Evolutionary conservation across 2,888 invertebrate genomes (phyloP), one percentile per base, ranked within the genome.

Genomic region (Calameuta pallipes): DNA sequence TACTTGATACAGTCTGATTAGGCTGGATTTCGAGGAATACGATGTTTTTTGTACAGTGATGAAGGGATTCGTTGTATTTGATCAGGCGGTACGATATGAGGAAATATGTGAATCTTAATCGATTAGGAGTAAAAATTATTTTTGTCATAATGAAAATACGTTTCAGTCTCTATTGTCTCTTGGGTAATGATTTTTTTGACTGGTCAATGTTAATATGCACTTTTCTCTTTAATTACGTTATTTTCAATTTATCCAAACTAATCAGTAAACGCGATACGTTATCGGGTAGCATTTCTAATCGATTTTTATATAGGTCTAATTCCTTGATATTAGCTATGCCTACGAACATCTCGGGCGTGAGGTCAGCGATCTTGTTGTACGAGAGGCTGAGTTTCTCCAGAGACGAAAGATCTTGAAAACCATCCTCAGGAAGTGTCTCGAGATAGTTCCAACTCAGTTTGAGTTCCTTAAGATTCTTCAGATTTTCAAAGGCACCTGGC

Each of bases 371-470:
- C 56, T 78, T 78, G 69, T 78, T 78, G 33, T 78, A 78, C 3
- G 78, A 78, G 41, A 78, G 75, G 71, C 75, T 75, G 75, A 78
- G 71, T n/a, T 41, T 56, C 31, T 30, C 71, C 70, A 78, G 78
- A 36, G 74, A 75, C 2, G 70, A 69, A 35, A 75, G 75, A 15
- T 71, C 78, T 3, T 31, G 34, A 41, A 78, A 78, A 30, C 75
- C 78, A 34, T 75, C 75, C 30, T 78, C 34, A 3, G 78, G 78
- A 69, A 78, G 74, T 36, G 69, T 75, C 15, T 70, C 75, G 13
- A 78, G 78, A 31, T 78, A 78, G 71, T 78, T 78, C 78, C 78
- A 78, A 37, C 71, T 78, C 1, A 78, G 56, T 30, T 78, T 78
- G 15, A 78, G 78, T 71, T 78, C 78, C 2, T 34, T 75, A 33